Percentiles rank a stretch among this genome's conserved stretches.
Evolutionary conservation across 1,140 invertebrate species (phyloP).

Genomic region (Bombus breviceps): DNA sequence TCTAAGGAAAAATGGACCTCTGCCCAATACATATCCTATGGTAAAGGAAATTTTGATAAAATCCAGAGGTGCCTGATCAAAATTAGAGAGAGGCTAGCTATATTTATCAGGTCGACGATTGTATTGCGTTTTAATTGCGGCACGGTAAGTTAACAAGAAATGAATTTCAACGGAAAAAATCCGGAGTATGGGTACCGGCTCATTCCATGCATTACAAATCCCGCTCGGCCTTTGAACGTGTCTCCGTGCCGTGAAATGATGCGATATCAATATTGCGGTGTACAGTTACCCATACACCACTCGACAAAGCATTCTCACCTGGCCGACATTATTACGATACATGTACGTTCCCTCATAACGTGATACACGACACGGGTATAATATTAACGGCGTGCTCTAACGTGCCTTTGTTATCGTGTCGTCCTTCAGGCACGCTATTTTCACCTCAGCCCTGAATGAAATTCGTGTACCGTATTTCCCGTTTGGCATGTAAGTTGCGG

Average conservation of each 20-base stretch:
- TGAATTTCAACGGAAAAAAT: conserved; percentile 35
- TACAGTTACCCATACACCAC: background rate
- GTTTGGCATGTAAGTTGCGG: background rate
- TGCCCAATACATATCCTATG: background rate
- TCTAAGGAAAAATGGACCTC: background rate
- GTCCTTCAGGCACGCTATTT: conserved; percentile 9
- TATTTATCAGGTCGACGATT: conserved; percentile 8
- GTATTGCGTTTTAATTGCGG: conserved; percentile 31
- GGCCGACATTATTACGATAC: conserved; percentile 21
- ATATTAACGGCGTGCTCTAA: conserved; percentile 26
- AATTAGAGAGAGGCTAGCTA: background rate
- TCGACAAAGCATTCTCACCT: conserved; percentile 37
- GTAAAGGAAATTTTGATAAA: background rate
- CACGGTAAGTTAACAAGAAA: conserved; percentile 39
- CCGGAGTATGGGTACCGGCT: too few relatives aligned
- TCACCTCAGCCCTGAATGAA: conserved; percentile 27
- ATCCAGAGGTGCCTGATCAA: background rate
- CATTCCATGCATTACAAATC: conserved; percentile 47
- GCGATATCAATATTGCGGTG: too few relatives aligned
- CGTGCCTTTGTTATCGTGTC: conserved; percentile 1
- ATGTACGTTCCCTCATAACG: conserved; percentile 32
- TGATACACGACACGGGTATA: conserved; percentile 30
- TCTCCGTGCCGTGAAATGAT: too few relatives aligned
- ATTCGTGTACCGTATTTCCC: conserved; percentile 9
- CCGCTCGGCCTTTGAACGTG: conserved; percentile 26